Conservation (phyloP, 2,888 invertebrate genomes). For the Drosophila fulvimacula region DNA sequence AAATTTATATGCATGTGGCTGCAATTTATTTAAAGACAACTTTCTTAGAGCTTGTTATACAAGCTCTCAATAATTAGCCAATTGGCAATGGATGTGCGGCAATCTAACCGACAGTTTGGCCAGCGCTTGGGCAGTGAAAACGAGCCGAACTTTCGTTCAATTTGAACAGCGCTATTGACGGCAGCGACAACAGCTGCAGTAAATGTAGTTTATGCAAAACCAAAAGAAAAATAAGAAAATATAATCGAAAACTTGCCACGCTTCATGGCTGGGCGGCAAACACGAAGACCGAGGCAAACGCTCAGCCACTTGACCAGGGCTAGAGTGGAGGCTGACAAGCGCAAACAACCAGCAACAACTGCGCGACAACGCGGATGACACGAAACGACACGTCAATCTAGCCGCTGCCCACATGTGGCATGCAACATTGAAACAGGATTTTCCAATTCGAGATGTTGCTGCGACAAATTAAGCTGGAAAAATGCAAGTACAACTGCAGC, state of each 20-base stretch:
- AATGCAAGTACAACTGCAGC: constrained; percentile 57
- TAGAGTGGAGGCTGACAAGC: constrained; percentile 49
- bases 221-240: background rate
- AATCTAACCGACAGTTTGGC: constrained; percentile 61
- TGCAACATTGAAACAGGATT: constrained; percentile 72
- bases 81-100: constrained; percentile 41
- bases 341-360: constrained; percentile 33
- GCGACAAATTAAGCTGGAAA: constrained; percentile 77
- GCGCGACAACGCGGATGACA: constrained; percentile 63
- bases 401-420: constrained; percentile 71
- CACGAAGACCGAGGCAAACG: constrained; percentile 46
- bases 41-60: constrained; percentile 36
- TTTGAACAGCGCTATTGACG: constrained; percentile 54
- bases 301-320: constrained; percentile 56
- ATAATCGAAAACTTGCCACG: constrained; percentile 51
- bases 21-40: constrained; percentile 22
- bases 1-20: constrained; percentile 9
- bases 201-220: constrained; percentile 63
- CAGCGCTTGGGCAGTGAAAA: constrained; percentile 69
- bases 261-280: constrained; percentile 46
- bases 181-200: constrained; percentile 31
- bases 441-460: constrained; percentile 67
- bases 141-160: constrained; percentile 69
- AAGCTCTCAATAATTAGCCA: constrained; percentile 59
- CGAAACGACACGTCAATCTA: constrained; percentile 77